Percentiles rank a stretch among this genome's conserved stretches.
These are phyloP conservation scores for Proteles cristata DNA, from an alignment of 2,113 vertebrate species.

Conservation along the genomic window DNA sequence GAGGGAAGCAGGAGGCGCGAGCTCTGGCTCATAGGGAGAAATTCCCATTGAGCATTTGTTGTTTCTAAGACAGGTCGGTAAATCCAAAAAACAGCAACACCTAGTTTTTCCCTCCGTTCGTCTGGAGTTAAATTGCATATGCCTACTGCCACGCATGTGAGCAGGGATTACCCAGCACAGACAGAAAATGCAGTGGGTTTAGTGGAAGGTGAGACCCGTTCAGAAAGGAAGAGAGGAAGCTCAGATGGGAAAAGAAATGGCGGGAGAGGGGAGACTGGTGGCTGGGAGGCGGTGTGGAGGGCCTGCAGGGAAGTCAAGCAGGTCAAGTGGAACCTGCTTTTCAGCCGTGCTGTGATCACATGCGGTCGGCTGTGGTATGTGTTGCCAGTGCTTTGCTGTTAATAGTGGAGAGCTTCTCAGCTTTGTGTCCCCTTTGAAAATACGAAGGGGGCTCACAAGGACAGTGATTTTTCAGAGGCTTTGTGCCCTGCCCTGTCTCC, in stretches of 20 bases:
- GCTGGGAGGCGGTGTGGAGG: not conserved
- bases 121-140: not conserved
- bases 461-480: not conserved
- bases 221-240: not conserved
- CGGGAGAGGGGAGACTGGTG: not conserved
- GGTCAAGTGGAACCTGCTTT: not conserved
- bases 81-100: not conserved
- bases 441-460: not conserved
- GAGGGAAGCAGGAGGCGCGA: not conserved
- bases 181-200: not conserved
- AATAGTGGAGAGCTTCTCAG: not conserved
- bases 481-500: not conserved
- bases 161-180: not conserved
- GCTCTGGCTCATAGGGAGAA: not conserved
- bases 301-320: fast-evolving
- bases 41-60: not conserved
- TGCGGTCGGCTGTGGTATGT: not conserved
- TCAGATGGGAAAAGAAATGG: not conserved
- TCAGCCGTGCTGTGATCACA: not conserved
- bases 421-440: not conserved
- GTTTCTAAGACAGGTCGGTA: not conserved
- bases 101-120: not conserved
- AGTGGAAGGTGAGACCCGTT: not conserved
- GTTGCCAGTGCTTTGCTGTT: not conserved
- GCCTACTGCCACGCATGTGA: not conserved